Percentiles rank a stretch among this genome's conserved stretches.
Evolutionary conservation across 1,140 invertebrate species (phyloP).

Genomic region (Agrilus planipennis): DNA sequence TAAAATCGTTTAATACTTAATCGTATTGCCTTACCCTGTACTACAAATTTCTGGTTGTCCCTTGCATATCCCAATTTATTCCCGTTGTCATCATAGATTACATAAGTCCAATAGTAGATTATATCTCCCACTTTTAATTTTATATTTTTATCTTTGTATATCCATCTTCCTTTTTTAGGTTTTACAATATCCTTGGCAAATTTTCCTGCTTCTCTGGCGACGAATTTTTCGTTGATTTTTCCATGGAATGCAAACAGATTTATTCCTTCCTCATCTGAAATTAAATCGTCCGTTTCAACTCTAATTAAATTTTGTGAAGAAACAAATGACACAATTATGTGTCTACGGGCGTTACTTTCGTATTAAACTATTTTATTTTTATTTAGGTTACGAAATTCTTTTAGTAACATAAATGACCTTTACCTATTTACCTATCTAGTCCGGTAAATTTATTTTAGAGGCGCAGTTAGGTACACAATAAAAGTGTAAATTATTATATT

Average conservation of each 20-base stretch:
- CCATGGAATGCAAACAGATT: constrained; percentile 60
- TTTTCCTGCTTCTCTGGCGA: constrained; percentile 53
- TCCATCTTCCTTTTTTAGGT: constrained; percentile 51
- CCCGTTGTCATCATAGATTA: constrained; percentile 43
- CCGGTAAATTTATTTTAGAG: too few relatives aligned
- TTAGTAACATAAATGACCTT: too few relatives aligned
- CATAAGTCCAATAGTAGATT: constrained; percentile 65
- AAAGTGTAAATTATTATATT: constrained; percentile 1
- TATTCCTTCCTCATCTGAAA: constrained; percentile 49
- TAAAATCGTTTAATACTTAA: too few relatives aligned
- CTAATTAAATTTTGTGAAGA: not conserved
- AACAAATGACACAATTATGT: not conserved
- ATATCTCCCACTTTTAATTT: constrained; percentile 49
- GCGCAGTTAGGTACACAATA: too few relatives aligned
- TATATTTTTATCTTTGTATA: constrained; percentile 47
- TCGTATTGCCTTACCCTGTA: constrained; percentile 31
- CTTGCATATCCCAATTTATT: constrained; percentile 43
- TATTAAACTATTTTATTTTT: not conserved
- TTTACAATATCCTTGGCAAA: constrained; percentile 55
- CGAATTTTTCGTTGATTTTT: constrained; percentile 61
- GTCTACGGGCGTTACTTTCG: not conserved
- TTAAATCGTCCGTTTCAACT: not conserved
- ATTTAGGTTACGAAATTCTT: not conserved
- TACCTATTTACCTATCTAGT: too few relatives aligned
- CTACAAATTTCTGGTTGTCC: constrained; percentile 49